Evolutionary conservation across 2,888 invertebrate genomes (phyloP).

Genomic region (Patella caerulea): DNA sequence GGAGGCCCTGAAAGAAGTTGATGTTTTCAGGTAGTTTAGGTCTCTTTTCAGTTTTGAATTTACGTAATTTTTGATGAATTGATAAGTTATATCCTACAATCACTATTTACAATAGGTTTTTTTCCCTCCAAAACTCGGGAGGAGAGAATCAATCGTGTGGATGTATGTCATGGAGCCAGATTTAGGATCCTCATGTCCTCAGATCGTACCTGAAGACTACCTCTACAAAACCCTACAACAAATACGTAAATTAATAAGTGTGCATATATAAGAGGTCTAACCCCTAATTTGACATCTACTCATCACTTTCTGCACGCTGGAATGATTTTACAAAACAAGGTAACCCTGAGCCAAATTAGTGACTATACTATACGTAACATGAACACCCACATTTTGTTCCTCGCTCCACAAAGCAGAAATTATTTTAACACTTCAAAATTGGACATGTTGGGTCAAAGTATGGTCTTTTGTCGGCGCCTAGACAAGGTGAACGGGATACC

Average conservation of each 20-base stretch:
- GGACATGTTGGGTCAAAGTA: not conserved
- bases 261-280: slow-evolving; percentile 14
- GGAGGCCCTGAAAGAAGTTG: too few relatives aligned
- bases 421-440: slow-evolving; percentile 4
- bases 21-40: too few relatives aligned
- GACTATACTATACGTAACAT: slow-evolving; percentile 28
- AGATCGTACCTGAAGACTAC: too few relatives aligned
- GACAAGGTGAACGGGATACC: not conserved
- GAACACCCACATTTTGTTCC: slow-evolving; percentile 17
- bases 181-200: too few relatives aligned
- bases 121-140: too few relatives aligned
- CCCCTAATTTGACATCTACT: slow-evolving; percentile 24
- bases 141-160: too few relatives aligned
- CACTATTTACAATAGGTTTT: too few relatives aligned
- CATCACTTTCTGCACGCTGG: slow-evolving; percentile 29
- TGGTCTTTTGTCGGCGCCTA: slow-evolving; percentile 20
- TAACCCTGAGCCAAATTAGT: slow-evolving; percentile 40
- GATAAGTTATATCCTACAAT: too few relatives aligned
- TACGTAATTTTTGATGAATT: too few relatives aligned
- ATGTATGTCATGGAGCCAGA: too few relatives aligned
- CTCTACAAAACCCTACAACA: too few relatives aligned
- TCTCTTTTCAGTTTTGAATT: too few relatives aligned
- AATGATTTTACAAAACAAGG: slow-evolving; percentile 33
- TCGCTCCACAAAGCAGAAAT: slow-evolving; percentile 7
- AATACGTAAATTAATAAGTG: slow-evolving; percentile 40